Base-by-base conservation (phyloP, 37 sponge, comb jelly and placozoan species). In the Haliclona indistincta region DNA sequence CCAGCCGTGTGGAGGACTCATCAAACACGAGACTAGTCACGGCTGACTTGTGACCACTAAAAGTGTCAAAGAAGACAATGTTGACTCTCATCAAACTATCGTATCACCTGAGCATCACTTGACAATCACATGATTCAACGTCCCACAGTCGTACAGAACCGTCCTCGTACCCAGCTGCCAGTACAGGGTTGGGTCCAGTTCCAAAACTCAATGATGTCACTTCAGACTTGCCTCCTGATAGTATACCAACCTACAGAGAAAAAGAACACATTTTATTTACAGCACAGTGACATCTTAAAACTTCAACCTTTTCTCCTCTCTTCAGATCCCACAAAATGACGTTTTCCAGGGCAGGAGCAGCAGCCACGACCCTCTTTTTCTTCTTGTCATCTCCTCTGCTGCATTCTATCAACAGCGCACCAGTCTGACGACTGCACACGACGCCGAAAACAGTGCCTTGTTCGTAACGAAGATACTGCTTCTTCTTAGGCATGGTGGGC, bases 31-130 rank as follows among this genome's bases (percentile, higher is more conserved):
- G 68, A 65, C 73, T 85, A 0, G 86, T 83, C 15, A 97, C 88
- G 0, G 89, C 82, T 22, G 88, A 86, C 51, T 74, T 97, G 79
- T 97, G 97, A 1, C 97, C 97, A 78, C 95, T 97, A 20, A 91
- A 51, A n/a, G n/a, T n/a, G n/a, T n/a, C n/a, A n/a, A n/a, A n/a
- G n/a, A n/a, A n/a, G n/a, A n/a, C n/a, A n/a, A n/a, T n/a, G n/a
- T n/a, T n/a, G n/a, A n/a, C n/a, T n/a, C n/a, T n/a, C n/a, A n/a
- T n/a, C n/a, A n/a, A n/a, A n/a, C n/a, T n/a, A n/a, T n/a, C n/a
- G n/a, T n/a, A n/a, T n/a, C n/a, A n/a, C n/a, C n/a, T n/a, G n/a
- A n/a, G n/a, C 11, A 83, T 81, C 67, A 86, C 75, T 5, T 4
- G 56, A 39, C 78, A 55, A n/a, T 56, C 54, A 13, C 40, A 26